Conservation (phyloP, 2,113 vertebrate species). For the Myotis lucifugus region DNA sequence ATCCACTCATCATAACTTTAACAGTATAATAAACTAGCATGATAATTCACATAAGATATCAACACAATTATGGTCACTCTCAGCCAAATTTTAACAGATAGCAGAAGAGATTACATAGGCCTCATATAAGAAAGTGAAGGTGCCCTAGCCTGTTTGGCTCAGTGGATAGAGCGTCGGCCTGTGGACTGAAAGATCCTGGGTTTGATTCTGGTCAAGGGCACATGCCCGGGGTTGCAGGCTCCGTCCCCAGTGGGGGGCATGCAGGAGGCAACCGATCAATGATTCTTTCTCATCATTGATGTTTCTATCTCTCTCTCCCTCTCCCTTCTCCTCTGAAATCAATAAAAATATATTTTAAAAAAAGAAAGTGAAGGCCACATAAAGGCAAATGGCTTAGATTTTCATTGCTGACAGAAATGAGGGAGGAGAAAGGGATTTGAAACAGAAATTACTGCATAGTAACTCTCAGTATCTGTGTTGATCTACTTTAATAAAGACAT, state of each 20-base stretch:
- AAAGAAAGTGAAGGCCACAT: background rate
- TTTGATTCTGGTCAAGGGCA: no score
- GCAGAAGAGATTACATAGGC: background rate
- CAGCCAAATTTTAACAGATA: background rate
- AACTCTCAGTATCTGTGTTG: background rate
- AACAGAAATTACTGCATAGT: background rate
- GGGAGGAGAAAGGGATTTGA: no score
- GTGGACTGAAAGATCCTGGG: no score
- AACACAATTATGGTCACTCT: background rate
- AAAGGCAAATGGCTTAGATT: background rate
- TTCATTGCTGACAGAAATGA: background rate
- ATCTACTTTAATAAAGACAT: background rate
- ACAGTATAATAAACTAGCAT: background rate
- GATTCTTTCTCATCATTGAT: no score
- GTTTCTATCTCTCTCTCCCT: no score
- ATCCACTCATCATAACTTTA: background rate
- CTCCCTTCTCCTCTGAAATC: no score
- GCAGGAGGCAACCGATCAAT: no score
- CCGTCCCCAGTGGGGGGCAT: no score
- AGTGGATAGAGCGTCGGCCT: no score
- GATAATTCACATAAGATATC: background rate
- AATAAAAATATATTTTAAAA: background rate
- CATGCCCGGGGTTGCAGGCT: no score
- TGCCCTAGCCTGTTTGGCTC: no score
- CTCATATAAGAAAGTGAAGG: background rate